phyloP scores from a whole-genome alignment of 92 coral and sea anemone species.

The Zoanthus gigantus region DNA sequence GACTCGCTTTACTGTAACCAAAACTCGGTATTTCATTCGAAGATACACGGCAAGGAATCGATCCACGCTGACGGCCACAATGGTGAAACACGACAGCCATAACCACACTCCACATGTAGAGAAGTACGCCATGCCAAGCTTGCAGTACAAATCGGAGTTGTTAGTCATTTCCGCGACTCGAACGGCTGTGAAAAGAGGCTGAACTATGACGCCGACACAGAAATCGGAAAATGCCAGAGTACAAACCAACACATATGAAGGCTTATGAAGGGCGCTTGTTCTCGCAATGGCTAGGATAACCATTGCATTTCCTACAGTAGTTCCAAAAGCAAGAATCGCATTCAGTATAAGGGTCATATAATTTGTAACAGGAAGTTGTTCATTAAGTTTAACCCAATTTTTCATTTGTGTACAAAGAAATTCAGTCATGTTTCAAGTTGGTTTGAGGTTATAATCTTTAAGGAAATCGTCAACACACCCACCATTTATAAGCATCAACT shows the following conservation, averaged over 20 bases:
- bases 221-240: constrained; percentile 35
- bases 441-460: background rate
- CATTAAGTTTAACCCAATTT: constrained; percentile 27
- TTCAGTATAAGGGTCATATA: background rate
- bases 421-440: constrained; percentile 19
- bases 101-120: constrained; percentile 41
- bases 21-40: constrained; percentile 37
- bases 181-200: constrained; percentile 35
- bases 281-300: constrained; percentile 31
- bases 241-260: constrained; percentile 19
- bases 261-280: constrained; percentile 30
- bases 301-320: constrained; percentile 27
- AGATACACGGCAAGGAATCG: constrained; percentile 44
- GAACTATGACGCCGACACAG: constrained; percentile 35
- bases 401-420: constrained; percentile 29
- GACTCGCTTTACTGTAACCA: constrained; percentile 23
- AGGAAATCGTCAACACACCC: background rate
- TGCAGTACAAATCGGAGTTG: constrained; percentile 31
- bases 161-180: constrained; percentile 27
- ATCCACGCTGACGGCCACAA: constrained; percentile 47
- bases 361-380: constrained; percentile 1
- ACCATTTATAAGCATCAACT: background rate
- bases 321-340: constrained; percentile 30
- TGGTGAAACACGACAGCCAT: constrained; percentile 42
- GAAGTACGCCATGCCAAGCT: constrained; percentile 39